These are phyloP conservation scores for Maconellicoccus hirsutus DNA, from an alignment of 1,140 invertebrate genomes.

Conservation along the genomic window DNA sequence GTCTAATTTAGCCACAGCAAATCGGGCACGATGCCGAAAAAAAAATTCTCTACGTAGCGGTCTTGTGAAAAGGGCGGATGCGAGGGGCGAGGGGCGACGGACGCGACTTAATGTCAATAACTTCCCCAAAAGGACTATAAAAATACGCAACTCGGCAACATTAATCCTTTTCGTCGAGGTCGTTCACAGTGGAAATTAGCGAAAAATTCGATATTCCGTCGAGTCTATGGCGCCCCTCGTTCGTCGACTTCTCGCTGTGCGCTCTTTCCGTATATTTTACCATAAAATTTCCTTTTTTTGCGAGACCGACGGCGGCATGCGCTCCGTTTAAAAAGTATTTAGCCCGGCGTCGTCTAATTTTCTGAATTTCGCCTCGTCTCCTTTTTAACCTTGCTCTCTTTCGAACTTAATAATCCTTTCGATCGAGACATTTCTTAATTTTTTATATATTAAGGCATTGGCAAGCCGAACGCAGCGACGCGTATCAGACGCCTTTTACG, in stretches of 20 bases:
- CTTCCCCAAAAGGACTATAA: background rate
- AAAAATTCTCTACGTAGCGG: too few species aligned
- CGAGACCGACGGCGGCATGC: background rate
- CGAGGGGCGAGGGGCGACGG: too few species aligned
- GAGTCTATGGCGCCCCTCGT: too few species aligned
- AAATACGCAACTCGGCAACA: constrained; percentile 1
- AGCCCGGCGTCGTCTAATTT: background rate
- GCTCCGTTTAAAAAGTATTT: background rate
- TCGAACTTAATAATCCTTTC: too few species aligned
- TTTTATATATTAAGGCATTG: background rate
- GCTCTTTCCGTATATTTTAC: background rate
- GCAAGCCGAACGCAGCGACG: background rate
- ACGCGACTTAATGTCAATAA: background rate
- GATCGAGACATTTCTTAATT: background rate
- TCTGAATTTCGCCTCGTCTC: background rate
- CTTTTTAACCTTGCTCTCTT: too few species aligned
- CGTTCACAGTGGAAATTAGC: background rate
- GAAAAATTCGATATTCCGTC: background rate
- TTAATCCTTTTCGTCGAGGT: background rate
- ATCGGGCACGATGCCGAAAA: too few species aligned
- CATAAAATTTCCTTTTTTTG: background rate
- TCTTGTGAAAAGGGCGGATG: too few species aligned
- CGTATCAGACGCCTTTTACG: constrained; percentile 1
- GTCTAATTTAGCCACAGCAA: too few species aligned
- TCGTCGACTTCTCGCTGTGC: background rate